Evolutionary conservation across 2,113 vertebrate genomes (phyloP).

Genomic region (Hylia prasina): DNA sequence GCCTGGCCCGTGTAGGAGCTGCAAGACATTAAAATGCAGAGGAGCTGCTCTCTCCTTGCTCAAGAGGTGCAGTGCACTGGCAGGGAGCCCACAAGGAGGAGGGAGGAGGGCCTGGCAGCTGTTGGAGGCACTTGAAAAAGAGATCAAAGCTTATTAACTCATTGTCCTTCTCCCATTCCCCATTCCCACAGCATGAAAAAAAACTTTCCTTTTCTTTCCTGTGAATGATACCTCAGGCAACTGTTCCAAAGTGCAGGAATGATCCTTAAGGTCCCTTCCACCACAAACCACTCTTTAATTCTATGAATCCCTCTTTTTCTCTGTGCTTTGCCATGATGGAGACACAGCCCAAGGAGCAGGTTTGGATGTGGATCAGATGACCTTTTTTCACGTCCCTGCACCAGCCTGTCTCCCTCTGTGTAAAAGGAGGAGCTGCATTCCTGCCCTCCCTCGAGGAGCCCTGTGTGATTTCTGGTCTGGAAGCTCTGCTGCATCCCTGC

Average conservation of each 20-base stretch:
- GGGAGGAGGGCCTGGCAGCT: neutral
- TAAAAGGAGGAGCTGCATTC: neutral
- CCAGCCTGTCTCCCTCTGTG: neutral
- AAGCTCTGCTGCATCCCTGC: neutral
- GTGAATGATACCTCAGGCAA: neutral
- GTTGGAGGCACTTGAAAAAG: neutral
- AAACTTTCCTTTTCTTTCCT: accelerated
- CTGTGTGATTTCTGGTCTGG: neutral
- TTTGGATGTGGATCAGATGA: neutral
- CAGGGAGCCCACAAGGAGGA: neutral
- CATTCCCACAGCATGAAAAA: neutral
- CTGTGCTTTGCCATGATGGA: neutral
- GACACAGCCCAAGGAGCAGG: neutral
- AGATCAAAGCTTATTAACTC: neutral
- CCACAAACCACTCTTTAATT: neutral
- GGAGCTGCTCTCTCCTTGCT: neutral
- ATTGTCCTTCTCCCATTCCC: neutral
- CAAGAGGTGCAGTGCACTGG: neutral
- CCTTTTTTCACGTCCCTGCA: neutral
- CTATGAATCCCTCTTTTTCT: neutral
- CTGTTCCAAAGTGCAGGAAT: neutral
- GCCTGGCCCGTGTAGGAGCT: neutral
- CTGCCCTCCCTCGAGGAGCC: neutral
- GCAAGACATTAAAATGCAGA: neutral
- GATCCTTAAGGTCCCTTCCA: neutral